A percentile compares a stretch with the other conserved stretches of the same genome.
These are phyloP conservation scores for Ips nitidus DNA, from an alignment of 1,140 invertebrate genomes.

Conservation along the genomic window DNA sequence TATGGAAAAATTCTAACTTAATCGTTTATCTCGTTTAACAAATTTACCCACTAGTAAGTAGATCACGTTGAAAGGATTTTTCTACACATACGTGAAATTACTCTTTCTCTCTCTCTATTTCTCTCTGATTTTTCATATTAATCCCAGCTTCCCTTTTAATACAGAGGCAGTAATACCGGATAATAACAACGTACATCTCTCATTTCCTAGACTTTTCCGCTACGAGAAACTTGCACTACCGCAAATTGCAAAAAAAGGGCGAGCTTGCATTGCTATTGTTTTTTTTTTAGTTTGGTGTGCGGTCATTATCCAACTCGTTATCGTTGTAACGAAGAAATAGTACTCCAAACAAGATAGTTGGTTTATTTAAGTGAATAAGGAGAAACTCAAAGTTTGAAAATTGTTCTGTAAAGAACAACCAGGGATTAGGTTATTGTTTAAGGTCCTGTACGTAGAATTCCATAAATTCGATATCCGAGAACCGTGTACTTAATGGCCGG, in stretches of 20 bases:
- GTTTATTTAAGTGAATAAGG: no score
- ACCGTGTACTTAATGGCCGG: constrained; percentile 8
- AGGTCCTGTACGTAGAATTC: no score
- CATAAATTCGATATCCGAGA: not conserved
- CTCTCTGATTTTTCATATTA: not conserved
- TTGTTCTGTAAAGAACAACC: no score
- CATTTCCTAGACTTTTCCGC: constrained; percentile 13
- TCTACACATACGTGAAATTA: not conserved
- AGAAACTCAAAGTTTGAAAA: no score
- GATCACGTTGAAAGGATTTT: not conserved
- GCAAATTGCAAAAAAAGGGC: constrained; percentile 14
- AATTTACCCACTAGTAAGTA: not conserved
- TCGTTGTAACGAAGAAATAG: no score
- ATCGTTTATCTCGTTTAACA: not conserved
- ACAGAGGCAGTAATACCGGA: constrained; percentile 13
- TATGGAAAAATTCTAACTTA: not conserved
- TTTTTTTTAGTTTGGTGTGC: not conserved
- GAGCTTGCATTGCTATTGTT: constrained; percentile 10
- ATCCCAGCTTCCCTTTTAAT: constrained; percentile 2
- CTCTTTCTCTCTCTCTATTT: not conserved
- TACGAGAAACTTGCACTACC: constrained; percentile 16
- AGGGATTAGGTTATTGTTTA: no score
- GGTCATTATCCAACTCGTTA: not conserved
- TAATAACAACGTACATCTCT: constrained; percentile 18
- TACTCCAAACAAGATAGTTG: no score